phyloP scores from a whole-genome alignment of 1,140 invertebrate genomes.

The Lethrus apterus region DNA sequence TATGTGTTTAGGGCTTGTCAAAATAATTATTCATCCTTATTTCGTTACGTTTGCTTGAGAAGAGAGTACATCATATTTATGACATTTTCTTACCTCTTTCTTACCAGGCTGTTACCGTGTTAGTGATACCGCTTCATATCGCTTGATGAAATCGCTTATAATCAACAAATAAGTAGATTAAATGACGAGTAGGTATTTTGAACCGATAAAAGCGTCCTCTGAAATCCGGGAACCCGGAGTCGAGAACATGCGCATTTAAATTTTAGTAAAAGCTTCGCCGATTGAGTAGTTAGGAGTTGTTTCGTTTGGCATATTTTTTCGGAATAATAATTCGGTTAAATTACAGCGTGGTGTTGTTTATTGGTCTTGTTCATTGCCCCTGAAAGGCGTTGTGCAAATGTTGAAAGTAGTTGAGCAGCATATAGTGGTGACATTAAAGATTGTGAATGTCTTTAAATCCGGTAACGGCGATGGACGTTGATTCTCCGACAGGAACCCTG shows the following conservation, averaged over 20 bases:
- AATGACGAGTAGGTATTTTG: too few species aligned
- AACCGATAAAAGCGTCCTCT: conserved; percentile 5
- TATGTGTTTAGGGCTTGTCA: too few species aligned
- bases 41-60: too few species aligned
- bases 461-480: conserved; percentile 51
- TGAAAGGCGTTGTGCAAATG: conserved; percentile 6
- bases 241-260: conserved; percentile 19
- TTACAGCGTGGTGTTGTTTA: not conserved
- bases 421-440: conserved; percentile 8
- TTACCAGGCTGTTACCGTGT: too few species aligned
- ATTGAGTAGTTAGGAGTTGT: conserved; percentile 8
- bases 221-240: conserved; percentile 17
- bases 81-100: too few species aligned
- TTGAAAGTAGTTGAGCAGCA: conserved; percentile 8
- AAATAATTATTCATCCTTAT: too few species aligned
- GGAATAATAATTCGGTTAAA: not conserved
- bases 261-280: conserved; percentile 17
- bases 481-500: conserved; percentile 52
- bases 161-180: too few species aligned
- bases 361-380: too few species aligned
- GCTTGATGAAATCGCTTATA: too few species aligned
- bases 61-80: too few species aligned
- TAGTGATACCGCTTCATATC: too few species aligned
- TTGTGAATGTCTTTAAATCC: conserved; percentile 36
- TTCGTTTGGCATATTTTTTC: not conserved